Conservation (phyloP, 2,888 invertebrate species). For the Cerastis rubricosa region DNA sequence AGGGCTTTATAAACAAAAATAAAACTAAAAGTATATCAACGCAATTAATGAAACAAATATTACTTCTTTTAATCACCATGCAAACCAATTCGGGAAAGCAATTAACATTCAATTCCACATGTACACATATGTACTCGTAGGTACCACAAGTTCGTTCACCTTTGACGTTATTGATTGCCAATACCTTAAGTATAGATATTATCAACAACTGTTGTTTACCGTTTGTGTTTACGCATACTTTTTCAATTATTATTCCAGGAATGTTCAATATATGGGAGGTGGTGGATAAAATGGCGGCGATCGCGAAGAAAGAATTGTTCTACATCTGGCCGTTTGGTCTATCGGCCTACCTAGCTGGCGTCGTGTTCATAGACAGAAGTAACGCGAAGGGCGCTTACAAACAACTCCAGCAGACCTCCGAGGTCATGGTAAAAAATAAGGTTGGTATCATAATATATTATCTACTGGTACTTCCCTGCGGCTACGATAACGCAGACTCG, state of each 20-base stretch:
- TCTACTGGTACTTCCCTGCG: conserved; percentile 37
- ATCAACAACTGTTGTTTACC: conserved; percentile 26
- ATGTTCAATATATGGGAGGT: conserved; percentile 92
- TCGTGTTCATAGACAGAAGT: conserved; percentile 92
- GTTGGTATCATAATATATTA: conserved; percentile 75
- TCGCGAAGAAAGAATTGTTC: conserved; percentile 92
- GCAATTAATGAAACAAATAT: conserved; percentile 8
- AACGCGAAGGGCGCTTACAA: conserved; percentile 90
- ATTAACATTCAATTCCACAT: conserved; percentile 34
- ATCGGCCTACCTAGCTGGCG: conserved; percentile 91
- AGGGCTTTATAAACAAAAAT: not conserved
- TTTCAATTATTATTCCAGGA: conserved; percentile 78
- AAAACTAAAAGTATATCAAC: not conserved
- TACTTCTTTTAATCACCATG: conserved; percentile 14
- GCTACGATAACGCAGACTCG: conserved; percentile 27
- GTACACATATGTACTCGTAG: conserved; percentile 13
- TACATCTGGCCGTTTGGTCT: conserved; percentile 92
- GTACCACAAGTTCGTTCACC: conserved; percentile 39
- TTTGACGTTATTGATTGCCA: conserved; percentile 36
- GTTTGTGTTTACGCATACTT: conserved; percentile 2
- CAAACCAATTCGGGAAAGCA: conserved; percentile 33
- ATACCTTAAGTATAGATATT: conserved; percentile 35
- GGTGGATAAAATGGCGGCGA: conserved; percentile 89
- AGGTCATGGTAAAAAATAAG: conserved; percentile 87
- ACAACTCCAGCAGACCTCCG: conserved; percentile 85